A percentile compares a stretch with the other conserved stretches of the same genome.
Evolutionary conservation across 2,797 vertebrate genomes (phyloP).

Genomic region (Enteromius unitaeniatus): DNA sequence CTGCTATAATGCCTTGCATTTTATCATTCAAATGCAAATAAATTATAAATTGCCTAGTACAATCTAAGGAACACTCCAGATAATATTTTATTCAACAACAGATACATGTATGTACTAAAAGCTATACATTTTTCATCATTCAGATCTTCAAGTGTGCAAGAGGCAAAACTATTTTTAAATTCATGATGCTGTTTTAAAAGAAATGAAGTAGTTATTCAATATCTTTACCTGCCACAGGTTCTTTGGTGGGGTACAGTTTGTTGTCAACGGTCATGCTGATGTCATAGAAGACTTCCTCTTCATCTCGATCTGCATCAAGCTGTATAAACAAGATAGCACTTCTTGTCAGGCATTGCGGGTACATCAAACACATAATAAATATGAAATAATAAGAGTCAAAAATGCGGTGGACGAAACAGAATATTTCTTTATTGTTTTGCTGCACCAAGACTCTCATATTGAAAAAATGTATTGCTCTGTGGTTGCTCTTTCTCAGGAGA

Average conservation of each 20-base stretch:
- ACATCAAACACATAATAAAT: neutral
- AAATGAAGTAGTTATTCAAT: neutral
- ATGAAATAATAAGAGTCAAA: too few relatives aligned
- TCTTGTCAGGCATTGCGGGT: neutral
- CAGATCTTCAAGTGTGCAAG: neutral
- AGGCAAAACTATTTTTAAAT: neutral
- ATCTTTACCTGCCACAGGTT: constrained; percentile 86
- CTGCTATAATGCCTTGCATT: neutral
- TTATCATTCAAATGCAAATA: too few relatives aligned
- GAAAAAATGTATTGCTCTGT: too few relatives aligned
- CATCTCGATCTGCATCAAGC: constrained; percentile 94
- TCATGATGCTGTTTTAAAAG: neutral
- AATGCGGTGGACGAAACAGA: too few relatives aligned
- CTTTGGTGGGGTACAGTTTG: constrained; percentile 90
- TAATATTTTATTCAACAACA: neutral
- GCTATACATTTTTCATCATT: neutral
- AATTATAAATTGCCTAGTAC: neutral
- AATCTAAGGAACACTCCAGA: neutral
- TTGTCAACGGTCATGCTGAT: constrained; percentile 92
- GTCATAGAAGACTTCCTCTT: constrained; percentile 95
- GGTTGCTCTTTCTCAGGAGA: too few relatives aligned
- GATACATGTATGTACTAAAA: neutral
- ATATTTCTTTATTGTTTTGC: too few relatives aligned
- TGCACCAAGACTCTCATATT: too few relatives aligned
- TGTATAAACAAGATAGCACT: constrained; percentile 61